Evolutionary conservation across 2,888 invertebrate genomes (phyloP).

Genomic region (Uloborus plumipes): DNA sequence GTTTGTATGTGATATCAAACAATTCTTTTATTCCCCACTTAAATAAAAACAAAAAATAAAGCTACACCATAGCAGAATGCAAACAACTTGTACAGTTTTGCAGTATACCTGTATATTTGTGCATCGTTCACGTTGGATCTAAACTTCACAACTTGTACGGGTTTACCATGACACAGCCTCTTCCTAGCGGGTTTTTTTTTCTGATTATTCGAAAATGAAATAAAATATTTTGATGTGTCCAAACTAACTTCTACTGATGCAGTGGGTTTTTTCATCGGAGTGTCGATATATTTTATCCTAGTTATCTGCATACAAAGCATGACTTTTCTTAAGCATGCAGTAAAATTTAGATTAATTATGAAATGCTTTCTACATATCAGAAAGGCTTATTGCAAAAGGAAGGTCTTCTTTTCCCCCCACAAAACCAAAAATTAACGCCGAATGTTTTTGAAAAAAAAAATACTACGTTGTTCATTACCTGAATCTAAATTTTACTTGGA

Average conservation of each 20-base stretch:
- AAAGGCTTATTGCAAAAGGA: neutral
- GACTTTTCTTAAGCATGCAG: neutral
- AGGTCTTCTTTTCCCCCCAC: neutral
- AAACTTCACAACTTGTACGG: no score
- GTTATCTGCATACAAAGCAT: neutral
- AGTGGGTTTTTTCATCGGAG: neutral
- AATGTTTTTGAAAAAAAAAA: neutral
- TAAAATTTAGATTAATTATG: neutral
- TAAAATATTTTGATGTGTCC: neutral
- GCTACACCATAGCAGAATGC: neutral
- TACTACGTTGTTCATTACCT: neutral
- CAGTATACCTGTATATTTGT: no score
- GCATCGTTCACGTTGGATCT: no score
- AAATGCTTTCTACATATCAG: neutral
- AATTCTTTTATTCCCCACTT: neutral
- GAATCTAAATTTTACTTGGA: constrained; percentile 1
- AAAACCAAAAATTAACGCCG: neutral
- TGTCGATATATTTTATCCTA: no score
- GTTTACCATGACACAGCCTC: no score
- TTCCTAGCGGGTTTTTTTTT: neutral
- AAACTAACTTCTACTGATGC: neutral
- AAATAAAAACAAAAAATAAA: neutral
- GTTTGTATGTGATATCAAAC: constrained; percentile 24
- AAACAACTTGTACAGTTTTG: no score
- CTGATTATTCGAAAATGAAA: neutral